Conservation (phyloP, 2,888 invertebrate genomes). For the Watsonalla cultraria region DNA sequence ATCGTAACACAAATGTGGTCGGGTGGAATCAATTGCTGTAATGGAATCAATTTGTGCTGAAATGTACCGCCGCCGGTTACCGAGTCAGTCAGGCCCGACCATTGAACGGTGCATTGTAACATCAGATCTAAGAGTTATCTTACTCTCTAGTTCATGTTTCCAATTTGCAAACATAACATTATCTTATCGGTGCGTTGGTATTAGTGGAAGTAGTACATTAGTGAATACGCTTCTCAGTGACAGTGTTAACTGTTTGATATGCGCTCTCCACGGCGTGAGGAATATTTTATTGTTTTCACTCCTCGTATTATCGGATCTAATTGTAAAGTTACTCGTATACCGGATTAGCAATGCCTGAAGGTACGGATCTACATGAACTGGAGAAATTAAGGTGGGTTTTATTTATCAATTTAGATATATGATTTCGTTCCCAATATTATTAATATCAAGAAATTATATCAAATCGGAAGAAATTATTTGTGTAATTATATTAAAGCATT, state of each 20-base stretch:
- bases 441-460: too few relatives aligned
- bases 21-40: slow-evolving; percentile 49
- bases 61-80: slow-evolving; percentile 25
- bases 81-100: slow-evolving; percentile 26
- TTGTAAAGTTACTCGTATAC: neutral
- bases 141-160: slow-evolving; percentile 46
- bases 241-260: slow-evolving; percentile 40
- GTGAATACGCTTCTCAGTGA: slow-evolving; percentile 41
- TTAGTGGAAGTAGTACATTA: slow-evolving; percentile 49
- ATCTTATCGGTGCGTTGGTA: slow-evolving; percentile 59
- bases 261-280: slow-evolving; percentile 28
- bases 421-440: neutral
- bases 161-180: slow-evolving; percentile 53
- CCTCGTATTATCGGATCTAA: neutral
- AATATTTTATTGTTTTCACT: slow-evolving; percentile 9
- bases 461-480: neutral
- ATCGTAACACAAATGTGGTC: slow-evolving; percentile 22
- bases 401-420: slow-evolving; percentile 3
- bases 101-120: slow-evolving; percentile 22
- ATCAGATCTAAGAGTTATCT: slow-evolving; percentile 35
- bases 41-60: slow-evolving; percentile 49
- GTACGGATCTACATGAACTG: slow-evolving; percentile 57
- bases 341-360: slow-evolving; percentile 47
- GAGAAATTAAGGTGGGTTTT: slow-evolving; percentile 57
- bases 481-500: neutral